These are phyloP conservation scores for Gambelia wislizenii DNA, from an alignment of 2,797 vertebrate genomes.

Conservation along the genomic window DNA sequence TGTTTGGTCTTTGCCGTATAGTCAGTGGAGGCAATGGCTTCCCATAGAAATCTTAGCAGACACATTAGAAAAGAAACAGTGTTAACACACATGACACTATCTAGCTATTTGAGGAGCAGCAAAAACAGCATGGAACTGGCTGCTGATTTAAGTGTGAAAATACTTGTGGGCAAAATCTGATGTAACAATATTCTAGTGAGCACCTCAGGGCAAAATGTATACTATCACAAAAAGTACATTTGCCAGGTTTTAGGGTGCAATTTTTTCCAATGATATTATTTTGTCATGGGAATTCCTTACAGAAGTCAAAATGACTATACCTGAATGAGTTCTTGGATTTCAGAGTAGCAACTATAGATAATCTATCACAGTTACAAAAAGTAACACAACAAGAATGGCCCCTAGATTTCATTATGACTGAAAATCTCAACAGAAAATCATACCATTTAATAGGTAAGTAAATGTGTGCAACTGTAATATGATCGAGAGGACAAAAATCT, in stretches of 20 bases:
- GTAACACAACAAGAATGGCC: not conserved
- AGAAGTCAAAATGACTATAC: not conserved
- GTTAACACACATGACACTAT: slow-evolving; percentile 13
- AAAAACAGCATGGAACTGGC: slow-evolving; percentile 8
- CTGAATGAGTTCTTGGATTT: not conserved
- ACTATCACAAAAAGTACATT: not conserved
- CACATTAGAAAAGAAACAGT: slow-evolving; percentile 42
- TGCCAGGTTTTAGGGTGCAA: not conserved
- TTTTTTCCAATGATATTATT: not conserved
- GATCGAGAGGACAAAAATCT: not conserved
- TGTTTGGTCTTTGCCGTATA: slow-evolving; percentile 88
- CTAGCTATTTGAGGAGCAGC: not conserved
- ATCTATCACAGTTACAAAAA: not conserved
- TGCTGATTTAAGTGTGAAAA: slow-evolving; percentile 7
- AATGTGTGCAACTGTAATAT: not conserved
- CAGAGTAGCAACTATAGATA: not conserved
- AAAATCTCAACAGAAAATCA: not conserved
- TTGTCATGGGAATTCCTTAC: not conserved
- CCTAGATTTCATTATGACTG: not conserved
- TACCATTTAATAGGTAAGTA: not conserved
- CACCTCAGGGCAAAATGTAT: not conserved
- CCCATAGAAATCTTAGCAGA: slow-evolving; percentile 82
- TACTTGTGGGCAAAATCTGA: not conserved
- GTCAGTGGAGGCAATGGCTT: slow-evolving; percentile 93
- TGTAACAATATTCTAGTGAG: not conserved